Base-by-base conservation (phyloP, 2,888 invertebrate genomes). In the Pterostichus madidus region DNA sequence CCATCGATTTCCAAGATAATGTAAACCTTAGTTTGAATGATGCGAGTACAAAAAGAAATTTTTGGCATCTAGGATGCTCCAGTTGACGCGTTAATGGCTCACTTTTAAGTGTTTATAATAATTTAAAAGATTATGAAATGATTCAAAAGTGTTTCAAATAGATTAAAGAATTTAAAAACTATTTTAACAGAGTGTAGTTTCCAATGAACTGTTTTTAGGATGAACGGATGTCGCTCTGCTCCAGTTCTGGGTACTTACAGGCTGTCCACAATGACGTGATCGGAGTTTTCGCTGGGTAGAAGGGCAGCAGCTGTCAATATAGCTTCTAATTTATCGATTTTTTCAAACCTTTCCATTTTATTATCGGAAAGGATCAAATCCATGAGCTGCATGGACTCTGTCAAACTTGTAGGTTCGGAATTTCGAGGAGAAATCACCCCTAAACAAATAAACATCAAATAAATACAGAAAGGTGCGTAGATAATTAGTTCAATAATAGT, bases 311-410 rank as follows among this genome's bases (percentile, higher is more conserved):
- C 95, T 75, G 96, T 95, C 84, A 97, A 90, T 86, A 97, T 96
- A 68, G 96, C 96, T 90, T 97, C 97, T 68, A 97, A 91, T 86
- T 95, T 95, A 87, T 97, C 97, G 84, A 97, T 96, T 89, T 95
- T 96, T 85, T 96, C 96, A 49, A 96, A 92, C 86, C 95, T 93
- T 88, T 97, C 96, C 93, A 97, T 96, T 85, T 94, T 94, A 84
- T 93, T 93, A 88, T 97, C 95, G 83, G 95, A 95, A 82, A 97
- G 90, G 85, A 97, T 95, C 88, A 96, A 95, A 87, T 97, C 96
- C 91, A 97, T 94, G 92, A 96, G 93, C 88, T 96, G 96, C 96
- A 97, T 96, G 0, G 96, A 96, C 89, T 97, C 96, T 3, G 96
- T 96, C 83, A 97, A 91, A 87, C 96, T 96, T 15, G 95, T 95